Evolutionary conservation across 2,797 vertebrate species (phyloP).

Genomic region (Uromys caudimaculatus): DNA sequence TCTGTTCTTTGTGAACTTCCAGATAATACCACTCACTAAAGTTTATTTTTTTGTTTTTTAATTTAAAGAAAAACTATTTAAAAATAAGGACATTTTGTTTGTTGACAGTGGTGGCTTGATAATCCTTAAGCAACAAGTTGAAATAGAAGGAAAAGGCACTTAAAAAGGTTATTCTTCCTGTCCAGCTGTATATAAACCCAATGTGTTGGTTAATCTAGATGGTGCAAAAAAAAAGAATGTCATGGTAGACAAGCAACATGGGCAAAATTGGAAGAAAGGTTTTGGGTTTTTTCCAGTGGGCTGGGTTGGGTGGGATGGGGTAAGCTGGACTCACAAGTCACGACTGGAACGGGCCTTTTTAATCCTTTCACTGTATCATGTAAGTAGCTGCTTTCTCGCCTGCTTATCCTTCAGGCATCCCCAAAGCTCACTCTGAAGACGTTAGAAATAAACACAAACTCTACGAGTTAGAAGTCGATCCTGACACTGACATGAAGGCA

Average conservation of each 20-base stretch:
- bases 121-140: conserved; percentile 85
- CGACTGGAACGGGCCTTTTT: conserved; percentile 87
- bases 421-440: conserved; percentile 85
- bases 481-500: conserved; percentile 86
- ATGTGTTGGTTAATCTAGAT: conserved; percentile 76
- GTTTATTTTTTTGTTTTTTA: conserved; percentile 77
- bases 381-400: conserved; percentile 89
- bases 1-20: conserved; percentile 87
- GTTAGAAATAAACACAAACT: conserved; percentile 84
- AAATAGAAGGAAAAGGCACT: conserved; percentile 83
- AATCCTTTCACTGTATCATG: conserved; percentile 88
- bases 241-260: conserved; percentile 78
- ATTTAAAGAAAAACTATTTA: conserved; percentile 84
- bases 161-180: conserved; percentile 83
- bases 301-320: conserved; percentile 45
- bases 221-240: conserved; percentile 73
- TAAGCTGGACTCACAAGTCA: conserved; percentile 86
- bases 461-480: conserved; percentile 82
- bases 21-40: conserved; percentile 81
- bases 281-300: conserved; percentile 40
- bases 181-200: conserved; percentile 83
- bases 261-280: conserved; percentile 74
- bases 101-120: conserved; percentile 88
- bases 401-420: conserved; percentile 84
- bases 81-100: conserved; percentile 82